Percentiles rank a stretch among this genome's conserved stretches.
Evolutionary conservation across 2,888 invertebrate genomes (phyloP).

Genomic region (Tipula helvola): DNA sequence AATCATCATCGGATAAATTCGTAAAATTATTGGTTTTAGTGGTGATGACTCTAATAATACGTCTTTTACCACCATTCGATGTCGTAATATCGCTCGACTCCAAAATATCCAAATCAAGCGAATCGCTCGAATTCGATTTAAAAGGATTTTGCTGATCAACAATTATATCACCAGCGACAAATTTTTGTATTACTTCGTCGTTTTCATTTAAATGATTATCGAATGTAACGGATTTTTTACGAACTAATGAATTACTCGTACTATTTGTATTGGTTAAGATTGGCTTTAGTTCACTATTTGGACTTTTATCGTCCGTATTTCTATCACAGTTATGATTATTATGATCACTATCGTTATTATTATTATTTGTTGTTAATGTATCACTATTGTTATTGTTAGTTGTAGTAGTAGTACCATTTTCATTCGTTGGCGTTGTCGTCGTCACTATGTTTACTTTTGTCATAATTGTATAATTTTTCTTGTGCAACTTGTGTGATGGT

Average conservation of each 20-base stretch:
- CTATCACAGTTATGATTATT: conserved; percentile 6
- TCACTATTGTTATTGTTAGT: not conserved
- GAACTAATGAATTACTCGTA: not conserved
- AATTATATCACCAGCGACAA: conserved; percentile 32
- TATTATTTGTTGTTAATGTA: not conserved
- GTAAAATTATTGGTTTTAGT: not conserved
- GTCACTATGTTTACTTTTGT: not conserved
- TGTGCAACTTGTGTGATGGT: not conserved
- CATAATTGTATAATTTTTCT: not conserved
- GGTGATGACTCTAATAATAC: not conserved
- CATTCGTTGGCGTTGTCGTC: not conserved
- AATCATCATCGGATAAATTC: conserved; percentile 21
- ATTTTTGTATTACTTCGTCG: conserved; percentile 30
- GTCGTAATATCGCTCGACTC: not conserved
- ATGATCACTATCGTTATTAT: not conserved
- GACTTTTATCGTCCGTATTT: not conserved
- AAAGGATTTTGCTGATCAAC: conserved; percentile 35
- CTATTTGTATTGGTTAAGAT: not conserved
- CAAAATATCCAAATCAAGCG: conserved; percentile 10
- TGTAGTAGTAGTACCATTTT: not conserved
- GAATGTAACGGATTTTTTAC: conserved; percentile 30
- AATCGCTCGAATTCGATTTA: conserved; percentile 18
- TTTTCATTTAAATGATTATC: conserved; percentile 23
- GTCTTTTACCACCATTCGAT: not conserved
- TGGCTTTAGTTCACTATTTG: not conserved